These are phyloP conservation scores for Chloroclysta siterata DNA, from an alignment of 2,888 invertebrate genomes.

Conservation along the genomic window DNA sequence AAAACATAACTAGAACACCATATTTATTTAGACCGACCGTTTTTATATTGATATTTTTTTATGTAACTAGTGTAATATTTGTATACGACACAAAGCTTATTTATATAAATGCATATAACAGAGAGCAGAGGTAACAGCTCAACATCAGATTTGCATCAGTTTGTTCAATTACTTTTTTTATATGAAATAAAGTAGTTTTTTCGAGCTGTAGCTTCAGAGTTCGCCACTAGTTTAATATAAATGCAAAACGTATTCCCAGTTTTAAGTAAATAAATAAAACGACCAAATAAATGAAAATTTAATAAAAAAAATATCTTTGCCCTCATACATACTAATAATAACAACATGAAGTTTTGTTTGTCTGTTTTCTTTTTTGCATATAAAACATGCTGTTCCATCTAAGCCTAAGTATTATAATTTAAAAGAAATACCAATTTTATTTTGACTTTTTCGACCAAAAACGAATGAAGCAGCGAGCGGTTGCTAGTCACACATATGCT, in stretches of 20 bases:
- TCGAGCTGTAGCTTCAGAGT: not conserved
- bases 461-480: conserved; percentile 20
- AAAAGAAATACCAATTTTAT: no score
- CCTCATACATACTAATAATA: not conserved
- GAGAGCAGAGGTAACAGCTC: no score
- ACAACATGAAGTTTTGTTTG: not conserved
- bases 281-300: conserved; percentile 12
- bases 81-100: no score
- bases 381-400: not conserved
- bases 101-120: no score
- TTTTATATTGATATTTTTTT: no score
- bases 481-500: conserved; percentile 46
- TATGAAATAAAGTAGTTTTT: not conserved
- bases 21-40: no score
- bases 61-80: no score
- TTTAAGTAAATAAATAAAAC: conserved; percentile 1
- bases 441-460: not conserved
- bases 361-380: not conserved
- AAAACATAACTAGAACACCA: no score
- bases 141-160: no score
- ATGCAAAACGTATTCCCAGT: not conserved
- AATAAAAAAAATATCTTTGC: conserved; percentile 6
- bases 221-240: not conserved
- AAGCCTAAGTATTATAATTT: no score
- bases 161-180: no score